These are phyloP conservation scores for Oscheius myriophilus DNA, from an alignment of 2,888 invertebrate genomes.

Conservation along the genomic window DNA sequence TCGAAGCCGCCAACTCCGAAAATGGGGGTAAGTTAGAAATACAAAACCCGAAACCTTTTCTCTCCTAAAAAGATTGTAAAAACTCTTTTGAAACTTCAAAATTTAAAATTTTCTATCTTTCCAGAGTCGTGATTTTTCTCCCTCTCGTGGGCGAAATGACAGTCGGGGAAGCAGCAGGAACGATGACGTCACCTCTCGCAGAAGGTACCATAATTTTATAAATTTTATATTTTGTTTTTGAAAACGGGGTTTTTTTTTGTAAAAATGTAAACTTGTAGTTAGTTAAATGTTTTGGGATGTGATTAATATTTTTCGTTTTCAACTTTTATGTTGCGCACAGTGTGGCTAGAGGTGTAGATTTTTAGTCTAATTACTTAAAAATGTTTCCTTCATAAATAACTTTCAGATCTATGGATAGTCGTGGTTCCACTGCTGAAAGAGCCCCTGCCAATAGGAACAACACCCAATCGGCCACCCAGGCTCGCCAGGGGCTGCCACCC, in stretches of 20 bases:
- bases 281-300: too few species aligned
- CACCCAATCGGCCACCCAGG: conserved; percentile 40
- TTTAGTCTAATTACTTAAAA: too few species aligned
- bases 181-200: conserved; percentile 32
- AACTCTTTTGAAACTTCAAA: not conserved
- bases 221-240: too few species aligned
- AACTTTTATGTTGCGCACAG: too few species aligned
- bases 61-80: too few species aligned
- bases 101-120: not conserved
- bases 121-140: conserved; percentile 34
- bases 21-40: conserved; percentile 6
- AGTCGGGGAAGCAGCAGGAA: conserved; percentile 31
- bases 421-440: conserved; percentile 25
- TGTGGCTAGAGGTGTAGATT: too few species aligned
- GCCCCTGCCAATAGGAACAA: conserved; percentile 35
- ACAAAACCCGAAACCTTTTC: too few species aligned
- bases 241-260: too few species aligned
- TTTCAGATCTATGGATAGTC: conserved; percentile 45
- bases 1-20: conserved; percentile 19
- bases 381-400: not conserved
- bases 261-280: too few species aligned
- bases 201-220: conserved; percentile 32
- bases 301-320: too few species aligned
- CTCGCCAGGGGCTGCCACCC: conserved; percentile 42
- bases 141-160: conserved; percentile 38